Conservation (phyloP, 2,113 vertebrate species). For the Tetrao urogallus region DNA sequence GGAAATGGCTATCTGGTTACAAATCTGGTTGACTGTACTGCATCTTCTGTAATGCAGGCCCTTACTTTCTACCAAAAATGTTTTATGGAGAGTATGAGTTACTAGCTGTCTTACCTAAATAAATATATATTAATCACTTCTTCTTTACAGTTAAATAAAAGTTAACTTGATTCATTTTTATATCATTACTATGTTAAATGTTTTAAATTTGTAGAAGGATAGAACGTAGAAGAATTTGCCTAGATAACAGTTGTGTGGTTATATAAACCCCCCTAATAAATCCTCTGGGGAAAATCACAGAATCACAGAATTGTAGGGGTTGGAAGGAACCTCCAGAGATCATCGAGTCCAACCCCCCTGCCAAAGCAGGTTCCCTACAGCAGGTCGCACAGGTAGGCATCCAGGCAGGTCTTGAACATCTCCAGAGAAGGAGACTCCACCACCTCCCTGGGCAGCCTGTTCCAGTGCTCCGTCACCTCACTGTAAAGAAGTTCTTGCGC, state of each 20-base stretch:
- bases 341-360: too few species aligned
- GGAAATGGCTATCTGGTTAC: not conserved
- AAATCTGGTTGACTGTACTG: not conserved
- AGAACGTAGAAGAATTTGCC: not conserved
- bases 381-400: too few species aligned
- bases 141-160: not conserved
- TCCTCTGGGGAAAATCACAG: rapidly evolving
- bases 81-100: not conserved
- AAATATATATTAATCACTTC: not conserved
- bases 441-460: too few species aligned
- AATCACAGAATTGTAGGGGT: too few species aligned
- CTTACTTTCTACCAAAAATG: not conserved
- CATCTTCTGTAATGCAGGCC: not conserved
- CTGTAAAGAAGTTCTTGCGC: too few species aligned
- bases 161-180: not conserved
- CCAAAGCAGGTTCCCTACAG: too few species aligned
- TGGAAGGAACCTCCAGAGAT: too few species aligned
- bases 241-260: not conserved
- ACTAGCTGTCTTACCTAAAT: not conserved
- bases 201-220: not conserved
- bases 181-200: not conserved
- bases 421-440: too few species aligned
- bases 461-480: too few species aligned
- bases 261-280: not conserved
- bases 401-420: too few species aligned